Base-by-base conservation (phyloP, 2,797 vertebrate species). In the Eospalax fontanierii region DNA sequence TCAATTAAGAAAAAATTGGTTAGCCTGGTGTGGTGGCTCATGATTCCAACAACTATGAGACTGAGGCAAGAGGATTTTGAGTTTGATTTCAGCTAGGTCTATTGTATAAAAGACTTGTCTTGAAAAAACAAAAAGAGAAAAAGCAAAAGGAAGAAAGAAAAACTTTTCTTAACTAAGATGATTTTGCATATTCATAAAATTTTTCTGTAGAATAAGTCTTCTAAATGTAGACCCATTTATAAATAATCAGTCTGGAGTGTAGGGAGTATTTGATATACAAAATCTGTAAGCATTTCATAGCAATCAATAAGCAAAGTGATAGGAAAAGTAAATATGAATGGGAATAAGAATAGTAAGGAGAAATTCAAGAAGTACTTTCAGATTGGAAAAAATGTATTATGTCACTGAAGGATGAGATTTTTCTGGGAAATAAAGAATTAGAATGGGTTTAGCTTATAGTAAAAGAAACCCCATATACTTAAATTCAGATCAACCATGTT, bases 151-250 rank as follows among this genome's bases (percentile, higher is more conserved):
- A 40, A 61, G 22, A 35, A 61, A 70, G 61, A 73, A 46, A 50
- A 73, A 12, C 57, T 73, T 71, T 84, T 21, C 54, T 82, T 33
- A 88, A 16, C 33, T 82, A 50, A 57, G 57, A 70, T 91, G 4
- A 26, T 40, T 91, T 96, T 74, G 4, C 7, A 54, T 54, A 9
- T 93, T 66, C 19, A 50, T 89, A 95, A 94, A 57, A 73, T n/a
- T 75, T 94, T 87, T 81, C 12, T 78, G n/a, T 57, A 86, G 4
- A 86, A 35, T 83, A 50, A 66, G 66, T 63, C 16, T 57, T 46
- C 12, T 79, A 35, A 89, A 80, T 92, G 11, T 68, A 22, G 61
- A 28, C 7, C 50, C 89, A 61, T 68, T 80, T 86, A 57, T 80
- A 88, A 66, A 54, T 79, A 92, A 74, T 80, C 82, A 87, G 8